Percentiles rank a stretch among this genome's conserved stretches.
Conservation (phyloP, 1,140 invertebrate species). For the Portunus trituberculatus region DNA sequence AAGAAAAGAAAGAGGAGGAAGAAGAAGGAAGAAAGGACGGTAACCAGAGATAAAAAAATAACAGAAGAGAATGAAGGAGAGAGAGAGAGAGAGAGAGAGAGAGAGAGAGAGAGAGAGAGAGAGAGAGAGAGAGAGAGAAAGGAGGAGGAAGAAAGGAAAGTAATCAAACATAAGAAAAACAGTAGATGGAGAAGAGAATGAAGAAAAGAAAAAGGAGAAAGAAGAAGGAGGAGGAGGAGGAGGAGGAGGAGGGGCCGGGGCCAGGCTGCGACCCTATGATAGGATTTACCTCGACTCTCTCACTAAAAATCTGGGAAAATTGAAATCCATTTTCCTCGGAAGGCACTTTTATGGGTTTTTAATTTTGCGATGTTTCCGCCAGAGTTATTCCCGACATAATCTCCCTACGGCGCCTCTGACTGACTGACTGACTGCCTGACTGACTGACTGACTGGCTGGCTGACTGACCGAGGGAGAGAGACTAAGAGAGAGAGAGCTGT, state of each 20-base stretch:
- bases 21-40: too few species aligned
- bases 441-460: too few species aligned
- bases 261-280: not conserved
- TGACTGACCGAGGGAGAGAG: too few species aligned
- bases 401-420: not conserved
- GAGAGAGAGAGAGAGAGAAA: not conserved
- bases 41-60: too few species aligned
- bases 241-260: not conserved
- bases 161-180: not conserved
- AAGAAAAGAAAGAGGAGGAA: not conserved
- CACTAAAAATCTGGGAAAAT: conserved; percentile 2
- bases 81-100: too few species aligned
- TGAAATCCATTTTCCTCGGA: not conserved
- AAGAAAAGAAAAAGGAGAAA: not conserved
- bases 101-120: too few species aligned
- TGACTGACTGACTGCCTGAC: not conserved
- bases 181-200: not conserved
- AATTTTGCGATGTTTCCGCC: conserved; percentile 12
- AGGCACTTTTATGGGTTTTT: conserved; percentile 22
- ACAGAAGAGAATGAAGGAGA: too few species aligned
- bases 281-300: conserved; percentile 12
- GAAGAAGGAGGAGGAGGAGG: not conserved
- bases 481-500: too few species aligned
- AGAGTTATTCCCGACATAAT: not conserved
- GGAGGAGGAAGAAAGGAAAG: not conserved